Base-by-base conservation (phyloP, 2,797 vertebrate genomes). In the Pygocentrus nattereri region DNA sequence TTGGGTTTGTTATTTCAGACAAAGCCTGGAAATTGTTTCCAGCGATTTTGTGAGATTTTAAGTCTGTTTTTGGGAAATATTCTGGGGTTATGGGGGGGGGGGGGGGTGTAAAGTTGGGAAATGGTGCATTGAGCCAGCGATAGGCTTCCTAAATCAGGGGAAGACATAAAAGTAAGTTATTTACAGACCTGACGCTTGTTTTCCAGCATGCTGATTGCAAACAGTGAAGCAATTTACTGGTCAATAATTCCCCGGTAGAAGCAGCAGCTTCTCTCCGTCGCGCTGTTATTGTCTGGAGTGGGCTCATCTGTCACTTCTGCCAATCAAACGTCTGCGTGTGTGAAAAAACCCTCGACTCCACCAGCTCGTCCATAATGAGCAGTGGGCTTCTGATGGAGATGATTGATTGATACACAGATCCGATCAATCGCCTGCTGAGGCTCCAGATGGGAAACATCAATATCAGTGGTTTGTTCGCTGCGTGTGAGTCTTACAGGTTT, bases 361-460 rank as follows among this genome's bases (percentile, higher is more conserved):
- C 56, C 56, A 16, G 15, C 44, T 47, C 19, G 10, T 64, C 64
- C 50, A 56, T 76, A 31, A 76, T 52, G 23, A 52, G 61, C 47
- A 50, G 62, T 38, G 6, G 30, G 62, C 61, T 67, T 47, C 71
- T 78, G 64, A 81, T 76, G 64, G 44, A 38, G 54, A 74, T 61
- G 69, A 81, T 69, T 84, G 78, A 80, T 72, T 34, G 73, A 76
- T 56, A 73, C 47, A 68, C 47, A 25, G 31, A 15, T n/a, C 74
- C 49, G 30, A 74, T 84, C 74, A 71, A 75, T 81, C 79, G 74
- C 56, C 58, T 15, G 25, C 10, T 23, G 72, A 25, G 38, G 47
- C 38, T 56, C 49, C 11, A 8, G 34, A 78, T 34, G 64, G 19
- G 21, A 47, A 38, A 4, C 21, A 5, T 67, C 34, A 13, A 44